A percentile compares a stretch with the other conserved stretches of the same genome.
These are phyloP conservation scores for Neelides folsomi DNA, from an alignment of 2,888 invertebrate genomes.

Conservation along the genomic window DNA sequence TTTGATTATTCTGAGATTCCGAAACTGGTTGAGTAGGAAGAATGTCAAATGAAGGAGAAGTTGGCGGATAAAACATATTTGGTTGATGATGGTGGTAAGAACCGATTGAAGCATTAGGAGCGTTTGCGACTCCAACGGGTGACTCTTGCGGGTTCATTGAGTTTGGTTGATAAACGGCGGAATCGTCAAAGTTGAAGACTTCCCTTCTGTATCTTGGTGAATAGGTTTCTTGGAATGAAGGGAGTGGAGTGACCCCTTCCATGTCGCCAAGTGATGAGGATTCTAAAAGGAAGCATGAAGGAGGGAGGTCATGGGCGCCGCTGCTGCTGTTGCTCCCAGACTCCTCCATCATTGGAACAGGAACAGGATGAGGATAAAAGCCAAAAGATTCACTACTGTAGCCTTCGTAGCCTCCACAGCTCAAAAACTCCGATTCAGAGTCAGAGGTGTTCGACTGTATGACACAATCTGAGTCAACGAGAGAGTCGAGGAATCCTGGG, in stretches of 20 bases:
- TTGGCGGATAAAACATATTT: constrained; percentile 14
- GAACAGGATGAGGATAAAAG: not conserved
- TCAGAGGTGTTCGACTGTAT: constrained; percentile 24
- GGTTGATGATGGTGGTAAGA: constrained; percentile 8
- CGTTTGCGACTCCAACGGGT: constrained; percentile 7
- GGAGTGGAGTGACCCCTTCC: constrained; percentile 26
- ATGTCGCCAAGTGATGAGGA: constrained; percentile 26
- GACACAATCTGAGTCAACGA: constrained; percentile 32
- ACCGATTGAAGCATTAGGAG: not conserved
- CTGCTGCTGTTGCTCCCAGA: constrained; percentile 29
- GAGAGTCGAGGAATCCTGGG: constrained; percentile 33
- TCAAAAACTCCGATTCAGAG: constrained; percentile 29
- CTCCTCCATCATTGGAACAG: constrained; percentile 27
- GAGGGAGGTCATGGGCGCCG: constrained; percentile 22
- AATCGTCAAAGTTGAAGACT: constrained; percentile 32
- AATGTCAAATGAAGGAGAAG: constrained; percentile 33
- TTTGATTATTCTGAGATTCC: no score
- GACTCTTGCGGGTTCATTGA: constrained; percentile 12
- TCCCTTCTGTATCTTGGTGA: constrained; percentile 51
- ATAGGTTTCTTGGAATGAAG: constrained; percentile 60
- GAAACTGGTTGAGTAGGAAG: constrained; percentile 11
- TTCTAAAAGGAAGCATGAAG: constrained; percentile 28
- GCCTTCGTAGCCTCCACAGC: constrained; percentile 19
- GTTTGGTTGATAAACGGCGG: constrained; percentile 28
- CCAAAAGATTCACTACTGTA: constrained; percentile 51